Conservation (phyloP, 2,113 vertebrate genomes). For the Arvicanthis niloticus region DNA sequence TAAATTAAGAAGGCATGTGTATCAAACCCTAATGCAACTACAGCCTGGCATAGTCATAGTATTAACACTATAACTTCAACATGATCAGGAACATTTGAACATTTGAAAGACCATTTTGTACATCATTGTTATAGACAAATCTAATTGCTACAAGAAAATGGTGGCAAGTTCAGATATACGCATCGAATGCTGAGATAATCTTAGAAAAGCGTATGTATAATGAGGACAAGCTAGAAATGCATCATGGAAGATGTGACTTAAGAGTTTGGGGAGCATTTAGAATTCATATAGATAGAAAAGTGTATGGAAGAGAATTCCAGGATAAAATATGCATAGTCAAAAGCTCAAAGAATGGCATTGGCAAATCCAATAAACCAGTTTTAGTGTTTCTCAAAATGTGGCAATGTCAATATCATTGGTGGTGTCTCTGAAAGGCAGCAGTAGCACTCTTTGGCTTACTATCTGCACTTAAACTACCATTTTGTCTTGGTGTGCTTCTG, state of each 20-base stretch:
- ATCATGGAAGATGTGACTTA: neutral
- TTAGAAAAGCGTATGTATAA: too few relatives aligned
- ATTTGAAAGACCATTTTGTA: neutral
- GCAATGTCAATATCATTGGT: neutral
- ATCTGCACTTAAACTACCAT: neutral
- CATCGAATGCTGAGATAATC: neutral
- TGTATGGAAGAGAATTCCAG: neutral
- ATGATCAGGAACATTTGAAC: neutral
- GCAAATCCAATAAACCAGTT: neutral
- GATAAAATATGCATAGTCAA: neutral
- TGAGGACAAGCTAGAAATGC: neutral
- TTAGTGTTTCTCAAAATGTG: neutral
- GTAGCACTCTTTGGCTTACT: neutral
- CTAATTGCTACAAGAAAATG: neutral
- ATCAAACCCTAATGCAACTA: neutral
- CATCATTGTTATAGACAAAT: neutral
- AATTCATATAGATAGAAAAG: neutral
- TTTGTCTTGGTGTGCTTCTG: neutral
- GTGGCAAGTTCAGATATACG: neutral
- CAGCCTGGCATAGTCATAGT: neutral
- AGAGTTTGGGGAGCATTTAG: neutral
- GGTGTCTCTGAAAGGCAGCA: neutral
- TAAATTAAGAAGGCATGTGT: neutral
- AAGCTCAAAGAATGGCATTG: neutral
- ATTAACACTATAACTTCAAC: neutral